Base-by-base conservation (phyloP, 2,888 invertebrate species). In the Dysmachus trigonus region DNA sequence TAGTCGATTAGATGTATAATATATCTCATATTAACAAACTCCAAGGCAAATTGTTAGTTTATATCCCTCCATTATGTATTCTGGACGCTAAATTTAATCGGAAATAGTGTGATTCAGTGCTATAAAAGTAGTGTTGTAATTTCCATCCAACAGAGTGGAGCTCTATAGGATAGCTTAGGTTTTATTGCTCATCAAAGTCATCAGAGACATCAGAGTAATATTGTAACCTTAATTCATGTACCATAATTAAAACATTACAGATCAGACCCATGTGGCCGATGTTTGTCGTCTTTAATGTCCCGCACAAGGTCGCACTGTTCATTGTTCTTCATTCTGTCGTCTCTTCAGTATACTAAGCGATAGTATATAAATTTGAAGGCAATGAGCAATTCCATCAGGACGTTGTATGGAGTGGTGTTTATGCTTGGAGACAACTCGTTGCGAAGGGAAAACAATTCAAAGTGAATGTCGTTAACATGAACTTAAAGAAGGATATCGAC, bases 221-320 rank as follows among this genome's bases (percentile, higher is more conserved):
- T 73, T 73, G 33, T 33, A 73, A 73, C 33, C 7, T 73, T 33
- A 73, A 73, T 73, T 31, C 31, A 73, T 73, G 73, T 2, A 13
- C 73, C 35, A 73, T 73, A 73, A 73, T 73, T 73, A 73, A 73
- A 73, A 30, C 73, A 31, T 73, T 33, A 73, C 31, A 73, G 73
- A 73, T 73, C 73, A 73, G 35, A 35, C 73, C 73, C 73, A 73
- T 73, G 73, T 73, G 73, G 35, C 73, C 73, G 33, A 15, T 15
- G 73, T 33, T 73, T 73, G 73, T 73, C 35, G 73, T 27, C 13
- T 33, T 2, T 33, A 73, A 73, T 18, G 73, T 33, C 33, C 73
- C 35, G 8, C 73, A 73, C n/a, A 73, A 73, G 73, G 35, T 22
- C 35, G 15, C 73, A 73, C n/a, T 73, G 73, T 31, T 35, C 33